Percentiles rank a stretch among this genome's conserved stretches.
Conservation (phyloP, 2,113 vertebrate species). For the Carassius auratus region DNA sequence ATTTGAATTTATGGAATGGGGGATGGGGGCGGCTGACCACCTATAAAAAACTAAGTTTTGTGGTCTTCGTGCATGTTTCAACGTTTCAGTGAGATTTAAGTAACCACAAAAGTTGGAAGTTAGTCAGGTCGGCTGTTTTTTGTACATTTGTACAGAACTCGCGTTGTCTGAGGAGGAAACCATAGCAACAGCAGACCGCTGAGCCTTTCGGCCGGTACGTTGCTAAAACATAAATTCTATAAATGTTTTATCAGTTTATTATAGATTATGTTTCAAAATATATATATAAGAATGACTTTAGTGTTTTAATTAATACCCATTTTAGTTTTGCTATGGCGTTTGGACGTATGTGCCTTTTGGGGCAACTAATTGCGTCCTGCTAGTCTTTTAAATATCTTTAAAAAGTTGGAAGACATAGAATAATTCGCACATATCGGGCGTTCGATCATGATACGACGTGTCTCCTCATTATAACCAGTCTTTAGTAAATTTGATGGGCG, state of each 20-base stretch:
- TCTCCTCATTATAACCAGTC: neutral
- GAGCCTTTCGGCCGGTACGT: neutral
- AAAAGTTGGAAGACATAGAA: neutral
- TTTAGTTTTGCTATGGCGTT: neutral
- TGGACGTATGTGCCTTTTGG: neutral
- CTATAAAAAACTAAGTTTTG: neutral
- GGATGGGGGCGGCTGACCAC: neutral
- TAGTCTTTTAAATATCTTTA: neutral
- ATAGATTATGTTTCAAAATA: no score
- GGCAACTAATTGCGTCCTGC: neutral
- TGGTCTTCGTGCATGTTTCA: neutral
- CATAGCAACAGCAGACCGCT: conserved; percentile 2
- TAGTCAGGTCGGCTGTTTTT: neutral
- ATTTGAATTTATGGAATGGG: neutral
- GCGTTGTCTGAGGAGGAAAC: neutral
- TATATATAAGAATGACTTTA: neutral
- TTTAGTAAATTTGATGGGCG: conserved; percentile 8
- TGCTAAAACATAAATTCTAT: neutral
- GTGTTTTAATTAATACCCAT: neutral
- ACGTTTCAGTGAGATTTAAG: neutral
- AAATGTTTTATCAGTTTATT: neutral
- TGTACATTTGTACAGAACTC: neutral
- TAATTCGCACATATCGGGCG: neutral
- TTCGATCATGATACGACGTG: neutral
- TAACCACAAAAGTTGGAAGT: neutral